phyloP scores from a whole-genome alignment of 2,797 vertebrate species.

The Bufotes viridis region DNA sequence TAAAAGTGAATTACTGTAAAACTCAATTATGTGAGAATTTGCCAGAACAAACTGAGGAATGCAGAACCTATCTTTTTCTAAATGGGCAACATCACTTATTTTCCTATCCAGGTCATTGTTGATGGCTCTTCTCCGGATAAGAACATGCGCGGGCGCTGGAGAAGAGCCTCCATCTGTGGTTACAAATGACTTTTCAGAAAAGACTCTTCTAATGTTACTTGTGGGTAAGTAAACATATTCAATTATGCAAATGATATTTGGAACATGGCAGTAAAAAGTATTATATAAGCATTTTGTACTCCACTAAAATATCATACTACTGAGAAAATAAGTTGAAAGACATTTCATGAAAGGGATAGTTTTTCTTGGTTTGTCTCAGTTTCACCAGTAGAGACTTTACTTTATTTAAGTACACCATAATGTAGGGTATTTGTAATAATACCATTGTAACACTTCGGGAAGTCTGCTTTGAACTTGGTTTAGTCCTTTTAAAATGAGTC shows the following conservation, averaged over 20 bases:
- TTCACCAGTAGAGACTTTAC: not conserved
- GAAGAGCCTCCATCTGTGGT: not conserved
- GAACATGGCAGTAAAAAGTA: not conserved
- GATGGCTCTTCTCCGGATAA: not conserved
- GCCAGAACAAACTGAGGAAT: not conserved
- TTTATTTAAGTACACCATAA: not conserved
- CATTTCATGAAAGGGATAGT: slow-evolving; percentile 2
- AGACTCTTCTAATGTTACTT: not conserved
- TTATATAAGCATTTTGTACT: slow-evolving; percentile 23
- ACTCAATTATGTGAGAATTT: not conserved
- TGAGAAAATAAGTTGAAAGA: not conserved
- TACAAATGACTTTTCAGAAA: slow-evolving; percentile 17
- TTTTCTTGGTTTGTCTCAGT: slow-evolving; percentile 9
- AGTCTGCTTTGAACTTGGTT: too few species aligned
- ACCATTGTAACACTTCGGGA: not conserved
- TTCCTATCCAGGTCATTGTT: not conserved
- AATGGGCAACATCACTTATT: not conserved
- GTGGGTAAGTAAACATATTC: slow-evolving; percentile 31
- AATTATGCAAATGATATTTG: slow-evolving; percentile 46
- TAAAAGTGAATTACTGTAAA: not conserved
- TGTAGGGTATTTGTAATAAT: not conserved
- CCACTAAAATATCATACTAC: slow-evolving; percentile 23
- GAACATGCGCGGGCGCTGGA: not conserved
- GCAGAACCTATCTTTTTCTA: not conserved
- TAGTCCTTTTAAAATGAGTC: too few species aligned